A percentile compares a stretch with the other conserved stretches of the same genome.
phyloP scores from a whole-genome alignment of 2,113 vertebrate species.

The Leptocoma aspasia region DNA sequence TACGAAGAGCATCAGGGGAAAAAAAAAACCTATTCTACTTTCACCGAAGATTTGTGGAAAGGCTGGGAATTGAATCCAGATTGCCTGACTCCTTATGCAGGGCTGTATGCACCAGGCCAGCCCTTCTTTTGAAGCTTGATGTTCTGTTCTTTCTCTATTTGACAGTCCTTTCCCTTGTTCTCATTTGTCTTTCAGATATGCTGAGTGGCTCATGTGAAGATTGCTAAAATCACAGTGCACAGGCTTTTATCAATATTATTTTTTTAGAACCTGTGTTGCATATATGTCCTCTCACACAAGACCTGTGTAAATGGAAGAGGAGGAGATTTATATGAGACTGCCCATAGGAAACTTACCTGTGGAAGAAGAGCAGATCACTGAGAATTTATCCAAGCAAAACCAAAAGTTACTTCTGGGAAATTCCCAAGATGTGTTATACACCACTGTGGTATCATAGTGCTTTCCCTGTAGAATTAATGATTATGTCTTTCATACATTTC shows the following conservation, averaged over 20 bases:
- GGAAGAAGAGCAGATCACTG: neutral
- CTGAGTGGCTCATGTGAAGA: neutral
- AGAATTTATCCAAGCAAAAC: neutral
- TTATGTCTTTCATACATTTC: neutral
- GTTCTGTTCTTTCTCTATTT: constrained; percentile 52
- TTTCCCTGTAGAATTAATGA: neutral
- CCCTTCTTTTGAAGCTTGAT: constrained; percentile 34
- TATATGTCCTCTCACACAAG: neutral
- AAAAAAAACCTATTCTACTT: neutral
- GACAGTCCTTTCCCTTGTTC: constrained; percentile 54
- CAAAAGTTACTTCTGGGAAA: neutral
- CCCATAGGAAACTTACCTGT: neutral
- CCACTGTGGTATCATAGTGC: neutral
- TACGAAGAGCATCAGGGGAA: neutral
- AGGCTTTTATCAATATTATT: neutral
- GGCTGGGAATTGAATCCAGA: constrained; percentile 60
- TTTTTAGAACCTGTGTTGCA: neutral
- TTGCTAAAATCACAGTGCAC: neutral
- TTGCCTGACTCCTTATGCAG: neutral
- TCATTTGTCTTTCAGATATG: neutral
- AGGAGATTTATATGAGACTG: neutral
- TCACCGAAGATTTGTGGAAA: constrained; percentile 23
- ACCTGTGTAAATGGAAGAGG: neutral
- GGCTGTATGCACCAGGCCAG: neutral
- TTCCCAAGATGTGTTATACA: neutral